Percentiles rank a stretch among this genome's conserved stretches.
Evolutionary conservation across 2,888 invertebrate genomes (phyloP).

Genomic region (Drosophila peninsularis): DNA sequence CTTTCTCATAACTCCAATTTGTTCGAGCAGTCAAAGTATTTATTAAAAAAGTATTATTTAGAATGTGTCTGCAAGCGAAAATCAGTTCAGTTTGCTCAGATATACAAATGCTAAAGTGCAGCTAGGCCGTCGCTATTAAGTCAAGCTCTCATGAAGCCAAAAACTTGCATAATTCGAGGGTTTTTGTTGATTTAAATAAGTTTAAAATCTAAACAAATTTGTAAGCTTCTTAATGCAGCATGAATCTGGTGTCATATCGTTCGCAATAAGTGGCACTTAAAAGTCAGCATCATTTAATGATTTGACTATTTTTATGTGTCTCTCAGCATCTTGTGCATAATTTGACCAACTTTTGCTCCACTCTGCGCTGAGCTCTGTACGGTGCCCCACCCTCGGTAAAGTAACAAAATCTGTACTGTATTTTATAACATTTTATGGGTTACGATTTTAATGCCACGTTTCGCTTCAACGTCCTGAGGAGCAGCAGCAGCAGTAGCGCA

Average conservation of each 20-base stretch:
- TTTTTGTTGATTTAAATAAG: background rate
- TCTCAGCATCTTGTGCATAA: constrained; percentile 12
- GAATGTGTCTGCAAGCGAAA: no score
- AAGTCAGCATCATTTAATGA: constrained; percentile 33
- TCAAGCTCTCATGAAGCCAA: background rate
- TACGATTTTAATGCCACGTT: constrained; percentile 55
- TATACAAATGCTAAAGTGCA: no score
- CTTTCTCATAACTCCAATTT: constrained; percentile 6
- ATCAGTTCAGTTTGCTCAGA: no score
- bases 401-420: constrained; percentile 40
- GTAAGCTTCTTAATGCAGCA: background rate
- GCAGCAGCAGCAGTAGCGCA: constrained; percentile 7
- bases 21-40: background rate
- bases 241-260: constrained; percentile 4
- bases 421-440: constrained; percentile 57
- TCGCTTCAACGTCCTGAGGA: constrained; percentile 38
- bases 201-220: background rate
- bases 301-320: constrained; percentile 38
- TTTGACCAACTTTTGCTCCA: constrained; percentile 4
- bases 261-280: constrained; percentile 10
- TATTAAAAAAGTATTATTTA: no score
- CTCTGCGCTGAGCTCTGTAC: background rate
- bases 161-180: background rate
- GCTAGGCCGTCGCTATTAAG: background rate
- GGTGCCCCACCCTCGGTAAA: constrained; percentile 8